phyloP scores from a whole-genome alignment of 2,113 vertebrate genomes.

The Pavo muticus region DNA sequence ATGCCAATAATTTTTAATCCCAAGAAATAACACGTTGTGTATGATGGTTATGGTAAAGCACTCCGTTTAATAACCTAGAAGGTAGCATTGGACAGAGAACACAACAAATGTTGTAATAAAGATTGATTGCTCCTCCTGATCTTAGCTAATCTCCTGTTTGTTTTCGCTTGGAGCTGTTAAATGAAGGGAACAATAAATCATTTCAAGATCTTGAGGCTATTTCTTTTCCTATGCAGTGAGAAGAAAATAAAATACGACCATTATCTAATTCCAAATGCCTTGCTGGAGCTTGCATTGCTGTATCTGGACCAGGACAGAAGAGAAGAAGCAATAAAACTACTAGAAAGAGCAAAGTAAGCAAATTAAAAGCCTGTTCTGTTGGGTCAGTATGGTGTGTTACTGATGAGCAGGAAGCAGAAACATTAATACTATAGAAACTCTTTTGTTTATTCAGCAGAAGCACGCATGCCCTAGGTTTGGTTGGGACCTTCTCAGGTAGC shows the following conservation, averaged over 20 bases:
- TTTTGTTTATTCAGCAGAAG: not conserved
- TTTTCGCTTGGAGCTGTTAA: constrained; percentile 20
- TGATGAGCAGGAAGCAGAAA: not conserved
- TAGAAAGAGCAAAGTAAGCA: constrained; percentile 93
- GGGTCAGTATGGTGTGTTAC: not conserved
- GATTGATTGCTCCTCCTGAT: constrained; percentile 27
- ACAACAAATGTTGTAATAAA: not conserved
- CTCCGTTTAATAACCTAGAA: not conserved
- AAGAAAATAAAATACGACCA: constrained; percentile 96
- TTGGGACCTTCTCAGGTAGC: not conserved
- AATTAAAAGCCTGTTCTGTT: not conserved
- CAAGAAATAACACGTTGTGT: not conserved
- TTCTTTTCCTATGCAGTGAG: constrained; percentile 82
- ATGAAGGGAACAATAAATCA: not conserved
- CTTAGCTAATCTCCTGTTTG: constrained; percentile 3
- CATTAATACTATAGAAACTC: not conserved
- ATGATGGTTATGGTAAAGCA: not conserved
- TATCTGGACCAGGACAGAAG: constrained; percentile 88
- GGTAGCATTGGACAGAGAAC: not conserved
- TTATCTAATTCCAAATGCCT: constrained; percentile 94
- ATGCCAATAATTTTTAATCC: not conserved
- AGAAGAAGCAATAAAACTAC: constrained; percentile 88
- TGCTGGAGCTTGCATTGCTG: constrained; percentile 92
- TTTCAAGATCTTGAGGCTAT: not conserved
- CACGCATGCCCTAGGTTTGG: rapidly evolving